These are phyloP conservation scores for Halcyon malimbica DNA, from an alignment of 2,113 vertebrate species.

Conservation along the genomic window DNA sequence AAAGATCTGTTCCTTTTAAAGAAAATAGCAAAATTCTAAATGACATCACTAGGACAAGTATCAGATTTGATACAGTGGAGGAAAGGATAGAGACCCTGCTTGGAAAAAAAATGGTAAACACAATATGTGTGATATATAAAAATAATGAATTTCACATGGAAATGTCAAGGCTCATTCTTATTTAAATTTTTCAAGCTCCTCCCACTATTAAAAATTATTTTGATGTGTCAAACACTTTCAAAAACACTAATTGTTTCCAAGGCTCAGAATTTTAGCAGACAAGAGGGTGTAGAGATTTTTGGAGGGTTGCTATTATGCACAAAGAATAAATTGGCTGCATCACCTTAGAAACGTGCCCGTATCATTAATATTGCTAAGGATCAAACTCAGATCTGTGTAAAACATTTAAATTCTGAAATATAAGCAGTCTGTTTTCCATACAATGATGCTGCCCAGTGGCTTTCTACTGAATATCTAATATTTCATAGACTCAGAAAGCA, in stretches of 20 bases:
- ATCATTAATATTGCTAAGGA: not conserved
- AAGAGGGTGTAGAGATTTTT: not conserved
- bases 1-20: not conserved
- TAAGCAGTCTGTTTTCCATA: not conserved
- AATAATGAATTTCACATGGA: not conserved
- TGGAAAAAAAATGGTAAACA: not conserved
- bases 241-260: not conserved
- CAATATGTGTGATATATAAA: not conserved
- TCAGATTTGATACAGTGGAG: not conserved
- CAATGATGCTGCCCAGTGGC: conserved; percentile 14
- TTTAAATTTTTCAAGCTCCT: not conserved
- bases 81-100: not conserved
- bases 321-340: not conserved
- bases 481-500: not conserved
- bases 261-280: not conserved
- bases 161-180: not conserved
- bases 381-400: not conserved
- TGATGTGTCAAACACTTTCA: not conserved
- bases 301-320: not conserved
- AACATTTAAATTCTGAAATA: not conserved
- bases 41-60: not conserved
- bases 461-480: conserved; percentile 27
- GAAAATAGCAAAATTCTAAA: not conserved
- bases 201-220: not conserved
- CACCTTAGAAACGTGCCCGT: not conserved